These are phyloP conservation scores for Brachirus orientalis DNA, from an alignment of 2,113 vertebrate genomes.

Conservation along the genomic window DNA sequence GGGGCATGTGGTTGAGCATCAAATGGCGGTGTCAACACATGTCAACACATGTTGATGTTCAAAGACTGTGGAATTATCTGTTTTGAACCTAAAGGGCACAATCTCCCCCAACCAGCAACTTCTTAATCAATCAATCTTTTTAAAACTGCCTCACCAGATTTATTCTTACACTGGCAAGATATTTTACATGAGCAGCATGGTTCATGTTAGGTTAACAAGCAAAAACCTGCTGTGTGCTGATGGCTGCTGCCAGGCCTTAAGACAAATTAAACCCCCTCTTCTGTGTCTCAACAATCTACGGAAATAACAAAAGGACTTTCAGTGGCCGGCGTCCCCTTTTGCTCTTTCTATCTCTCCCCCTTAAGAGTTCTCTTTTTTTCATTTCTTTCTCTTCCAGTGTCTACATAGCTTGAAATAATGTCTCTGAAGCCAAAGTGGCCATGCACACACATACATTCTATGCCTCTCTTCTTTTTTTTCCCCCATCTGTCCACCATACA, in stretches of 20 bases:
- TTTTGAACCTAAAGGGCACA: too few species aligned
- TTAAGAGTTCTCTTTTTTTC: constrained; percentile 62
- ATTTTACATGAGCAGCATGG: constrained; percentile 23
- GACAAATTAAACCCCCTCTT: constrained; percentile 63
- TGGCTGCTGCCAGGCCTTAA: constrained; percentile 56
- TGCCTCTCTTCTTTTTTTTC: not conserved
- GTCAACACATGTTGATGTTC: constrained; percentile 8
- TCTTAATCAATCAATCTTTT: constrained; percentile 32
- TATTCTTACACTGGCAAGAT: constrained; percentile 6
- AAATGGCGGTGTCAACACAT: too few species aligned
- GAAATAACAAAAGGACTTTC: constrained; percentile 72
- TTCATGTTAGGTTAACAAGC: constrained; percentile 58
- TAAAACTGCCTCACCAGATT: constrained; percentile 29
- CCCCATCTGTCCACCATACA: not conserved
- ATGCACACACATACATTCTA: constrained; percentile 7
- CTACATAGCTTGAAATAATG: constrained; percentile 69
- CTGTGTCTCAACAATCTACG: constrained; percentile 63
- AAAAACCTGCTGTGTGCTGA: constrained; percentile 38
- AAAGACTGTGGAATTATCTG: constrained; percentile 35
- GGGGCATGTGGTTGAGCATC: too few species aligned
- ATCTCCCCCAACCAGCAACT: constrained; percentile 11
- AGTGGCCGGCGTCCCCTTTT: not conserved
- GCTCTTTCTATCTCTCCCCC: not conserved
- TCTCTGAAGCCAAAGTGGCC: constrained; percentile 44
- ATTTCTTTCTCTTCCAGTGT: constrained; percentile 74